Evolutionary conservation across 2,113 vertebrate species (phyloP).

Genomic region (Dendrocopos noguchii): DNA sequence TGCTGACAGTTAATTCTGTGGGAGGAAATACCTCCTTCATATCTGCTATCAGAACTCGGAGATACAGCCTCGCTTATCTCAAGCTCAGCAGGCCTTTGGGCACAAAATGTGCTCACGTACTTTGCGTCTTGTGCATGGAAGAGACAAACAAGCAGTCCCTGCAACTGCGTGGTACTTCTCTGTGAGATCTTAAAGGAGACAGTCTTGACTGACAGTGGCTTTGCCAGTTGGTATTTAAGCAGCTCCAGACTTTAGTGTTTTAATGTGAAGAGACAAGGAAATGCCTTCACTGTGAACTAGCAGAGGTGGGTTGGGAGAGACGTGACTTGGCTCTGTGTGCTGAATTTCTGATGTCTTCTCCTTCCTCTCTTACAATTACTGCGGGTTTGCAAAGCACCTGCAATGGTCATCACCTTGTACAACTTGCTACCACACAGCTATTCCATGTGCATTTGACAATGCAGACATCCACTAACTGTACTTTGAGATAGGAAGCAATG

Average conservation of each 20-base stretch:
- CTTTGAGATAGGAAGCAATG: not conserved
- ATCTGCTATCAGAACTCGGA: not conserved
- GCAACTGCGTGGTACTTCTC: not conserved
- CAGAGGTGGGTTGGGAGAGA: too few relatives aligned
- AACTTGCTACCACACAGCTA: not conserved
- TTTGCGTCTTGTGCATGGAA: not conserved
- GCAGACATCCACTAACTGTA: too few relatives aligned
- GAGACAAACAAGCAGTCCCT: not conserved
- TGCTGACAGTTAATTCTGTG: not conserved
- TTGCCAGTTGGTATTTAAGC: not conserved
- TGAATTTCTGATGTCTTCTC: not conserved
- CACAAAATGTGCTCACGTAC: not conserved
- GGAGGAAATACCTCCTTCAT: conserved; percentile 15
- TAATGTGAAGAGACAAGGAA: not conserved
- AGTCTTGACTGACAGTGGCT: not conserved
- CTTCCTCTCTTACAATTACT: not conserved
- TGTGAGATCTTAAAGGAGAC: not conserved
- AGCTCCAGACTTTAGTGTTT: not conserved
- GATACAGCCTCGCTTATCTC: not conserved
- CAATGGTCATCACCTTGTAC: not conserved
- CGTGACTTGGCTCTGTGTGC: too few relatives aligned
- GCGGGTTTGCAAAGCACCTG: not conserved
- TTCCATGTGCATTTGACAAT: not conserved
- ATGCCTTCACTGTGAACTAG: not conserved
- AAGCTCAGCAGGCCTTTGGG: not conserved